Percentiles rank a stretch among this genome's conserved stretches.
Evolutionary conservation across 2,113 vertebrate species (phyloP).

Genomic region (Chaetops frenatus): DNA sequence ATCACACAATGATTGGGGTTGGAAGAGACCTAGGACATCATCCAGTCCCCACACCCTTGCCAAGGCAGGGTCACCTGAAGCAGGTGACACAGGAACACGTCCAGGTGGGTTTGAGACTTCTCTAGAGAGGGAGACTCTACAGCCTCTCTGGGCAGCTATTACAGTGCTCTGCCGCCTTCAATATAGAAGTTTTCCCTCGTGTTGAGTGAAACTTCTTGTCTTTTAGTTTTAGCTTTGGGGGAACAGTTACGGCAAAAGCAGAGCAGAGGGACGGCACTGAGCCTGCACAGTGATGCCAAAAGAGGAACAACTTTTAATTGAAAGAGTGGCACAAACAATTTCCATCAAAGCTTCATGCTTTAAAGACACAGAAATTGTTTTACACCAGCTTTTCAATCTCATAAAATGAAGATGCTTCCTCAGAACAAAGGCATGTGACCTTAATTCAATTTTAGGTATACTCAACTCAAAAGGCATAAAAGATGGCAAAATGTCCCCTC

Average conservation of each 20-base stretch:
- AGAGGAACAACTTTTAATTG: background rate
- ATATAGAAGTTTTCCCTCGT: background rate
- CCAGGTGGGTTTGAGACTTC: too few species aligned
- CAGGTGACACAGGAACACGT: background rate
- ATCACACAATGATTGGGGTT: accelerated
- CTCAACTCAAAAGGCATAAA: background rate
- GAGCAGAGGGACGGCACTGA: accelerated
- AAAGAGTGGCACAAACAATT: background rate
- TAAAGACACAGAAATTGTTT: background rate
- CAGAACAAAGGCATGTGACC: background rate
- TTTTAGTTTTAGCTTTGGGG: background rate
- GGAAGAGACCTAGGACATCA: background rate
- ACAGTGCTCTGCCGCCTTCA: background rate
- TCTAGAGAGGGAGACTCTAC: background rate
- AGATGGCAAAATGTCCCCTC: background rate
- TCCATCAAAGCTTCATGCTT: background rate
- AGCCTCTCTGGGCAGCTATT: background rate
- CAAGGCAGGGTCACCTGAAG: too few species aligned
- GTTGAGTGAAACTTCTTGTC: background rate
- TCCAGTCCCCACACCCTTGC: accelerated
- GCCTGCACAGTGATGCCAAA: background rate
- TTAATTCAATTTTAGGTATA: background rate
- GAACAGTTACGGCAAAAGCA: background rate
- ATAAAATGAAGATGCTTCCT: background rate
- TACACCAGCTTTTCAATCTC: background rate